These are phyloP conservation scores for Balanococcus diminutus DNA, from an alignment of 2,888 invertebrate genomes.

Conservation along the genomic window DNA sequence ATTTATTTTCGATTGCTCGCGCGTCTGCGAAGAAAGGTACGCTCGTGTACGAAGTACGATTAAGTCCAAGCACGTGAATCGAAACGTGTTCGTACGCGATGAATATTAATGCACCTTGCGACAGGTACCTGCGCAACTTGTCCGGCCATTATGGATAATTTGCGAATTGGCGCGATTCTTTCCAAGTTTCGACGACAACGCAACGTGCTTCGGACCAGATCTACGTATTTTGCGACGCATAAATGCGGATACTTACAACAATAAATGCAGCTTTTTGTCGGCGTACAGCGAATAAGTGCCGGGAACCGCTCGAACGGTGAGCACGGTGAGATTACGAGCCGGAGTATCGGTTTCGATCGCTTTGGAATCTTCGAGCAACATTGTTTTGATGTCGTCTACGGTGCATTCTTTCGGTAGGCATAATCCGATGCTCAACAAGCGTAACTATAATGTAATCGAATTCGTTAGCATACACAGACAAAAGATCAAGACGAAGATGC, in stretches of 20 bases:
- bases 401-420: conserved; percentile 76
- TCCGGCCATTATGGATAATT: no score
- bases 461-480: neutral
- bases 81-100: neutral
- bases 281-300: conserved; percentile 69
- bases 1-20: neutral
- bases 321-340: conserved; percentile 64
- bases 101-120: neutral
- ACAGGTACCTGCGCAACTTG: neutral
- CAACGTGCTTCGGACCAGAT: no score
- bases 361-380: conserved; percentile 62
- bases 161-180: no score
- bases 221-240: no score
- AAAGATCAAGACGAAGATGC: no score
- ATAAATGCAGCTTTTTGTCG: conserved; percentile 72
- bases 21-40: neutral
- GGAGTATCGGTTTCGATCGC: conserved; percentile 33
- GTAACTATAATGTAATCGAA: conserved; percentile 64
- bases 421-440: conserved; percentile 75
- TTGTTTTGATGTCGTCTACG: conserved; percentile 67
- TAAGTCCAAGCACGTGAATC: neutral
- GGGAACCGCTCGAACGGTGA: conserved; percentile 72
- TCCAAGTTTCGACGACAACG: no score
- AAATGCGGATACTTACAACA: conserved; percentile 66
- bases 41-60: neutral